These are phyloP conservation scores for Gambelia wislizenii DNA, from an alignment of 2,797 vertebrate species.

Conservation along the genomic window DNA sequence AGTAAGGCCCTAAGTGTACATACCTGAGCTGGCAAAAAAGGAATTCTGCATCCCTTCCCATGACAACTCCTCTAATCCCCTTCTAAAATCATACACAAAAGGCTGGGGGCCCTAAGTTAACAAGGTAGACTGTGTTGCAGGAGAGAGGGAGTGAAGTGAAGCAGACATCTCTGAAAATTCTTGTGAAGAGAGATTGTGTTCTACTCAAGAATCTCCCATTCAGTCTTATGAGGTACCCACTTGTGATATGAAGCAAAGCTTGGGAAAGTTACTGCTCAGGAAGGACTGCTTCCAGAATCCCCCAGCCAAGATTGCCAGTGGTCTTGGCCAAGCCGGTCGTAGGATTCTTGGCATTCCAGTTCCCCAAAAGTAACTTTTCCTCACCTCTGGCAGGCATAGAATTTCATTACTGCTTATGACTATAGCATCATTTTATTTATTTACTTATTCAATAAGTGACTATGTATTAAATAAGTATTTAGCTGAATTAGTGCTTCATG, in stretches of 20 bases:
- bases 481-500: background rate
- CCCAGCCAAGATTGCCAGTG: no score
- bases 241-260: background rate
- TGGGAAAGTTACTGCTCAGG: background rate
- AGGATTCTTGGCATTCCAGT: no score
- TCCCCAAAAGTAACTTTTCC: no score
- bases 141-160: background rate
- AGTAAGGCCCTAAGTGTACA: no score
- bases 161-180: background rate
- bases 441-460: no score
- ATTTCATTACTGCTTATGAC: background rate
- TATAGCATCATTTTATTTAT: background rate
- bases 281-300: no score
- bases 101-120: background rate
- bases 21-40: background rate
- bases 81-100: background rate
- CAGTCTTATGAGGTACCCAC: no score
- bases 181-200: background rate
- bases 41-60: background rate
- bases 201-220: background rate
- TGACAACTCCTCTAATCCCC: background rate
- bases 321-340: no score
- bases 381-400: background rate
- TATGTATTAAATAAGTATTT: background rate
- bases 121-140: background rate